A percentile compares a stretch with the other conserved stretches of the same genome.
Conservation (phyloP, 2,797 vertebrate genomes). For the Lagodon rhomboides region DNA sequence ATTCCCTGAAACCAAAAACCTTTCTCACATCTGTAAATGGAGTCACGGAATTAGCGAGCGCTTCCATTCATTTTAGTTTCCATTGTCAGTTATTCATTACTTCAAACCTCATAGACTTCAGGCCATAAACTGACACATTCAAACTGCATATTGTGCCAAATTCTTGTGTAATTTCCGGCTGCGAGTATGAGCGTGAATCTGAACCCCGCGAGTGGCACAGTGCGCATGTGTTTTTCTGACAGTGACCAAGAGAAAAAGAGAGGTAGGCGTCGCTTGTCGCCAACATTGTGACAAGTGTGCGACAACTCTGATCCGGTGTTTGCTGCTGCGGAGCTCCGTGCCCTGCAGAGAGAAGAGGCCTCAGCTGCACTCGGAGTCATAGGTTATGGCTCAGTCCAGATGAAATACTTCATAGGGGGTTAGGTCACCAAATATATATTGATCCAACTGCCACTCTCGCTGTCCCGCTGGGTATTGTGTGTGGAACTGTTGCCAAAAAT, state of each 20-base stretch:
- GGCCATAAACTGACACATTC: background rate
- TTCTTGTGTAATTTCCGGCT: too few species aligned
- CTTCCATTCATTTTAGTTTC: background rate
- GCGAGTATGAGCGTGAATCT: background rate
- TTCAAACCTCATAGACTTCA: conserved; percentile 1
- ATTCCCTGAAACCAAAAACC: background rate
- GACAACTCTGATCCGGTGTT: conserved; percentile 77
- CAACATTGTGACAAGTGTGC: conserved; percentile 80
- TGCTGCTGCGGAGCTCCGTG: conserved; percentile 63
- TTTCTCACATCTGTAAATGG: background rate
- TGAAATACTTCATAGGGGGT: conserved; percentile 82
- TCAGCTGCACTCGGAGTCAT: conserved; percentile 71
- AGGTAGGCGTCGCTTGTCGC: conserved; percentile 50
- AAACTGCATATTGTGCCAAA: background rate
- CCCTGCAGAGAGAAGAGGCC: conserved; percentile 63
- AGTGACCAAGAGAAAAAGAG: conserved; percentile 27
- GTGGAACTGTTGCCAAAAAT: conserved; percentile 64
- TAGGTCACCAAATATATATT: conserved; percentile 84
- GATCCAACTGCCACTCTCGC: conserved; percentile 72
- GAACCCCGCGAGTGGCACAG: background rate
- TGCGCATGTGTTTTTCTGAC: background rate
- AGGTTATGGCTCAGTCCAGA: conserved; percentile 60
- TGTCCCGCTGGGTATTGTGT: conserved; percentile 56
- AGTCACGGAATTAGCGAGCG: background rate
- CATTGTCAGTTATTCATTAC: background rate